Base-by-base conservation (phyloP, 1,140 invertebrate genomes). In the Drosophila trapezifrons region DNA sequence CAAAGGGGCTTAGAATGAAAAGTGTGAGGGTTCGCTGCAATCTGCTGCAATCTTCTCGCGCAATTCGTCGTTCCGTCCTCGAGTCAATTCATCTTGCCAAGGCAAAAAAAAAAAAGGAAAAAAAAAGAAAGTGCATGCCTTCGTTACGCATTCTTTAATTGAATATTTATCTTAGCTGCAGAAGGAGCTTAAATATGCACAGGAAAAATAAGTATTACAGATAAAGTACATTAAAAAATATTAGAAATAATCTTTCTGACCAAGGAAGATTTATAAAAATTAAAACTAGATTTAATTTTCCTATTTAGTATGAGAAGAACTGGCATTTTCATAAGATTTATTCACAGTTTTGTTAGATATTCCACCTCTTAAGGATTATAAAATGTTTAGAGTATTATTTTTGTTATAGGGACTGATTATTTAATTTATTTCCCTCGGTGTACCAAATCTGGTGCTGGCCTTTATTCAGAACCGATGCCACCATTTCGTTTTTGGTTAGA, bases 91-190 rank as follows among this genome's bases (percentile, higher is more conserved):
- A 86, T 71, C 67, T 70, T 70, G 40, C 22, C 66, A 43, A 54
- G 78, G 38, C 65, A 25, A 49, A 57, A 20, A 56, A 32, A 32
- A 18, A 2, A 13, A n/a, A 13, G 4, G 15, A n/a, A 32, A 51
- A 18, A 51, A 32, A 17, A 35, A 52, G n/a, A 52, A 52, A 35
- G 65, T 45, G 25, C 40, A 35, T 20, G 69, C 56, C 72, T 51
- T 54, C 67, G 66, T 38, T 73, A 37, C 46, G 59, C 70, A 74
- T 69, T 70, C 57, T 78, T 85, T 86, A 86, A 85, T 85, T 85
- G 82, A 85, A 86, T 85, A 75, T 84, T 70, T 85, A 80, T 80
- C 67, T 80, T 73, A 63, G 49, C 43, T 51, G 27, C 42, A 10
- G 27, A 18, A 38, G 38, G 18, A 63, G 43, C 20, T 56, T 29